These are phyloP conservation scores for Paraescarpia echinospica DNA, from an alignment of 1,140 invertebrate genomes.

Conservation along the genomic window DNA sequence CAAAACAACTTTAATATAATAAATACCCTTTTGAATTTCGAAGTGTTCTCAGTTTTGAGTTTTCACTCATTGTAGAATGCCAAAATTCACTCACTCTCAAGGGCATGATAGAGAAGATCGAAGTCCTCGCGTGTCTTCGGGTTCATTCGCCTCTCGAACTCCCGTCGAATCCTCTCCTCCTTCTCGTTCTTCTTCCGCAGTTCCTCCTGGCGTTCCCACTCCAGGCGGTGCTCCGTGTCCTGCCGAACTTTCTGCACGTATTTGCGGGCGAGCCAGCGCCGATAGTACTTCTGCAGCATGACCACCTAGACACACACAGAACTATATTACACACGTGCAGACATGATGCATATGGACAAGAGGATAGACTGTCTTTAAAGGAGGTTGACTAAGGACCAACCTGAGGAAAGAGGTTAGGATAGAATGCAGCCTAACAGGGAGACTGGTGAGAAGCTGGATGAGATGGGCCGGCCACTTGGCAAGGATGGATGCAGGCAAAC, in stretches of 20 bases:
- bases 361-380: too few relatives aligned
- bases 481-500: too few relatives aligned
- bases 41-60: neutral
- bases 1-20: neutral
- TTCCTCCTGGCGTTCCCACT: slow-evolving; percentile 54
- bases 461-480: too few relatives aligned
- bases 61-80: too few relatives aligned
- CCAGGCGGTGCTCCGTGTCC: slow-evolving; percentile 46
- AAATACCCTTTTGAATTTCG: neutral
- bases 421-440: too few relatives aligned
- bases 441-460: too few relatives aligned
- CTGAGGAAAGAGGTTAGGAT: too few relatives aligned
- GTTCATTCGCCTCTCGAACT: slow-evolving; percentile 55
- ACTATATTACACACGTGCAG: neutral
- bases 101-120: slow-evolving; percentile 56
- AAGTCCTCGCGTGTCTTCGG: slow-evolving; percentile 59
- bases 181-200: slow-evolving; percentile 55
- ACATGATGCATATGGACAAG: too few relatives aligned
- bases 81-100: slow-evolving; percentile 50
- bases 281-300: slow-evolving; percentile 43
- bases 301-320: slow-evolving; percentile 19
- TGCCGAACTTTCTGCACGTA: slow-evolving; percentile 34
- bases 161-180: slow-evolving; percentile 48
- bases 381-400: too few relatives aligned
- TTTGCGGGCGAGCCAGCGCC: slow-evolving; percentile 41